These are phyloP conservation scores for Ophion ventricosus DNA, from an alignment of 2,888 invertebrate genomes.

Conservation along the genomic window DNA sequence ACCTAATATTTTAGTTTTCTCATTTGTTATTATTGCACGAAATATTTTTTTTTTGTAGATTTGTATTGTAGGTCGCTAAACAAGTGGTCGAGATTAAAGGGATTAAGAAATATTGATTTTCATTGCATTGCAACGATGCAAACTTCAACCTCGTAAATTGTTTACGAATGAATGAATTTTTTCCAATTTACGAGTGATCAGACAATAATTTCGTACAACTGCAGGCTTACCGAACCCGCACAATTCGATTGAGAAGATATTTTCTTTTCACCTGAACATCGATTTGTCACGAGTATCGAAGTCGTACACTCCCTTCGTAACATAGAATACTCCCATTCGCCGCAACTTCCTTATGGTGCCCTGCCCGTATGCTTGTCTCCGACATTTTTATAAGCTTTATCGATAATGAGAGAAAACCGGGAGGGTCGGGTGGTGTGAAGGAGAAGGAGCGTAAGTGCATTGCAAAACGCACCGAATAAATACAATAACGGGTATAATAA, in stretches of 20 bases:
- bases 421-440: conserved; percentile 12
- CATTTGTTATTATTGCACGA: too few relatives aligned
- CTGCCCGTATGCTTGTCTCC: conserved; percentile 55
- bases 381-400: conserved; percentile 66
- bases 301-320: conserved; percentile 30
- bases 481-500: conserved; percentile 61
- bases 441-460: conserved; percentile 35
- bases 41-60: too few relatives aligned
- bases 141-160: too few relatives aligned
- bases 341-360: conserved; percentile 53
- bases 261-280: background rate
- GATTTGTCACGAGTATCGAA: conserved; percentile 10
- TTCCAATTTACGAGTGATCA: background rate
- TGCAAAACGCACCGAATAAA: conserved; percentile 51
- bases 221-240: background rate
- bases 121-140: too few relatives aligned
- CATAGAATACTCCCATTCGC: conserved; percentile 6
- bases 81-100: too few relatives aligned
- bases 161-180: background rate
- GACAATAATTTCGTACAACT: background rate
- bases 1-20: too few relatives aligned
- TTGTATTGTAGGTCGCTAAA: too few relatives aligned
- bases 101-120: too few relatives aligned
- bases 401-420: conserved; percentile 48
- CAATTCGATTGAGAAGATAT: background rate